Evolutionary conservation across 2,113 vertebrate genomes (phyloP).

Genomic region (Corythoichthys haematopterus): DNA sequence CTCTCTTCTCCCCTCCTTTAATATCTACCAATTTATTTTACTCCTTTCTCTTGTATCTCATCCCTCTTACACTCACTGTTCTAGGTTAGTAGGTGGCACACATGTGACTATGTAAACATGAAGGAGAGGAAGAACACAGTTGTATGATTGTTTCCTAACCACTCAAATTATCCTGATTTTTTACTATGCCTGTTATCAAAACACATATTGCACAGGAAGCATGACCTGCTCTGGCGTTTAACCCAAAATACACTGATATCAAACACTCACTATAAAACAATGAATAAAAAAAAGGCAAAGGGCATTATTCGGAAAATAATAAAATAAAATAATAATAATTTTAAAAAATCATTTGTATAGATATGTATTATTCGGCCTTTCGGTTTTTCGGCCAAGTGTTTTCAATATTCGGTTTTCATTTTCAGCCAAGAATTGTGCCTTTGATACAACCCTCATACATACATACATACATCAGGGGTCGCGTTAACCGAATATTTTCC

Average conservation of each 20-base stretch:
- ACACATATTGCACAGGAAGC: not conserved
- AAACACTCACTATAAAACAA: not conserved
- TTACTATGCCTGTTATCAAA: not conserved
- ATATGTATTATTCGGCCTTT: too few species aligned
- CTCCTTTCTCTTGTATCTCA: slow-evolving; percentile 42
- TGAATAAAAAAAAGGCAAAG: not conserved
- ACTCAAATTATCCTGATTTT: not conserved
- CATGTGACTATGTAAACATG: not conserved
- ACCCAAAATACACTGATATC: not conserved
- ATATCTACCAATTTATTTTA: slow-evolving; percentile 11
- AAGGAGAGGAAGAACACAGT: not conserved
- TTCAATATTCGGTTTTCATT: too few species aligned
- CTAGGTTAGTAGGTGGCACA: slow-evolving; percentile 5
- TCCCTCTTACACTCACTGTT: slow-evolving; percentile 33
- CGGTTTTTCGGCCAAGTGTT: too few species aligned
- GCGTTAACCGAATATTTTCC: too few species aligned
- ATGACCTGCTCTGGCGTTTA: not conserved
- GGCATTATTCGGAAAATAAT: too few species aligned
- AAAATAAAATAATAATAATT: too few species aligned
- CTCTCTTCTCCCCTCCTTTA: slow-evolving; percentile 3
- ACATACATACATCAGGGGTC: too few species aligned
- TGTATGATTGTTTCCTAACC: not conserved
- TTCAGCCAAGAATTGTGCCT: too few species aligned
- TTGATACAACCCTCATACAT: too few species aligned
- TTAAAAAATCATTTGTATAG: too few species aligned